These are phyloP conservation scores for Listronotus bonariensis DNA, from an alignment of 1,140 invertebrate species.

Conservation along the genomic window DNA sequence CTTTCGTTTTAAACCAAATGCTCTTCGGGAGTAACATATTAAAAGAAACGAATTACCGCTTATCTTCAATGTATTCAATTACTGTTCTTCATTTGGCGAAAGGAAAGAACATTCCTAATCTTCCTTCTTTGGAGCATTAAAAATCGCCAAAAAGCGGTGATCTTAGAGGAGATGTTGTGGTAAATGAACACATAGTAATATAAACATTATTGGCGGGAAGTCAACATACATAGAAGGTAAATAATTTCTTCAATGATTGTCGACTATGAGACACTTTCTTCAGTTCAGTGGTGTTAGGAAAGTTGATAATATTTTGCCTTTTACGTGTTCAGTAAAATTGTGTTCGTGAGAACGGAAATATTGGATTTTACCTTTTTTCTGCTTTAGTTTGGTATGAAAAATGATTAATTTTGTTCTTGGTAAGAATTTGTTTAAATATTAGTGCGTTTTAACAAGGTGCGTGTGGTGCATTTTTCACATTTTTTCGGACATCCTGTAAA, in stretches of 20 bases:
- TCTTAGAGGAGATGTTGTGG: background rate
- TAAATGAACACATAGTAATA: background rate
- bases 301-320: conserved; percentile 8
- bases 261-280: conserved; percentile 31
- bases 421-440: too few species aligned
- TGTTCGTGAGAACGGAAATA: too few species aligned
- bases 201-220: conserved; percentile 27
- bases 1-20: too few species aligned
- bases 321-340: background rate
- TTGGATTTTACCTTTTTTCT: too few species aligned
- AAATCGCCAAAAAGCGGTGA: background rate
- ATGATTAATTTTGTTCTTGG: too few species aligned
- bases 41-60: too few species aligned
- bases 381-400: too few species aligned
- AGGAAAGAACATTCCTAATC: background rate
- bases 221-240: conserved; percentile 8
- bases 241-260: conserved; percentile 28
- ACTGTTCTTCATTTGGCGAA: background rate
- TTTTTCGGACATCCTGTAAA: too few species aligned
- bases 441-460: too few species aligned
- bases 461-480: too few species aligned
- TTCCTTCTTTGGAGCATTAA: background rate
- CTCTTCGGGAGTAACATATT: too few species aligned
- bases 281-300: conserved; percentile 22
- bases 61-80: too few species aligned